Evolutionary conservation across 2,797 vertebrate genomes (phyloP).

Genomic region (Australoheros facetus): DNA sequence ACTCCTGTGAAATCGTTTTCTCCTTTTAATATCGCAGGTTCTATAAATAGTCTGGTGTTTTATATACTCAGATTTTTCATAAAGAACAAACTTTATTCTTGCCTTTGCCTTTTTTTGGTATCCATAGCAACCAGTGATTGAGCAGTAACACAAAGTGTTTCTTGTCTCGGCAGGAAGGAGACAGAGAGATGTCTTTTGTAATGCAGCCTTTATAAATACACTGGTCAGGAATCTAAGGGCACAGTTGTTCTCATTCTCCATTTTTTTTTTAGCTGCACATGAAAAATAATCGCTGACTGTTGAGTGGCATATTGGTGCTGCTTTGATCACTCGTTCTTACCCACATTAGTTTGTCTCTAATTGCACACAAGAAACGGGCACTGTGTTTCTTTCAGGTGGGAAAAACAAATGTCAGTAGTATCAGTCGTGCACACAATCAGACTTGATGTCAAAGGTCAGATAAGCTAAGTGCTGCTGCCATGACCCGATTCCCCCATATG

Average conservation of each 20-base stretch:
- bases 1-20: constrained; percentile 40
- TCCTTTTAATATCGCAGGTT: constrained; percentile 19
- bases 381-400: constrained; percentile 19
- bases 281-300: constrained; percentile 16
- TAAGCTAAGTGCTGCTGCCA: constrained; percentile 30
- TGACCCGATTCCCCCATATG: constrained; percentile 25
- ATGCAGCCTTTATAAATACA: constrained; percentile 29
- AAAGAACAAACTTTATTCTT: constrained; percentile 51
- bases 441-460: constrained; percentile 43
- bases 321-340: neutral
- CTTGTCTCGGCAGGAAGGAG: constrained; percentile 52
- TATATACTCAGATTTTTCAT: constrained; percentile 44
- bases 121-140: constrained; percentile 72
- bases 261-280: neutral
- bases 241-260: constrained; percentile 4
- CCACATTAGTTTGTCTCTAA: neutral
- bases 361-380: neutral
- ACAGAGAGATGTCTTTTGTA: constrained; percentile 48
- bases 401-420: neutral
- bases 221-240: constrained; percentile 17
- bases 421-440: neutral
- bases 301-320: constrained; percentile 22
- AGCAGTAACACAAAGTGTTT: constrained; percentile 43
- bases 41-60: constrained; percentile 62
- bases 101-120: constrained; percentile 50